Percentiles rank a stretch among this genome's conserved stretches.
These are phyloP conservation scores for Diaphora mendica DNA, from an alignment of 2,888 invertebrate species.

Conservation along the genomic window DNA sequence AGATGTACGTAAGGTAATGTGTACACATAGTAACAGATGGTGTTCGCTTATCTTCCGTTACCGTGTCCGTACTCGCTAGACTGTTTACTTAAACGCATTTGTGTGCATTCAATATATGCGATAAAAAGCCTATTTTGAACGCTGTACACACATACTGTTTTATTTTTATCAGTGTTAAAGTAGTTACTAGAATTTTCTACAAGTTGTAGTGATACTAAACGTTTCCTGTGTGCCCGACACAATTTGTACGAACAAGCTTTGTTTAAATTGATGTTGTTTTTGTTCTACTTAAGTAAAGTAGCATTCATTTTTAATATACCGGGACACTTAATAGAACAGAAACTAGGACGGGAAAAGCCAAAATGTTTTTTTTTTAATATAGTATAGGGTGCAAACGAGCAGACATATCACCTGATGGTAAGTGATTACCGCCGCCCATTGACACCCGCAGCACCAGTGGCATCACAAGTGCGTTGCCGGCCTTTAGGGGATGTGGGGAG, in stretches of 20 bases:
- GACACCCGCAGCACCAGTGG: too few species aligned
- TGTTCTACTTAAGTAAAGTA: not conserved
- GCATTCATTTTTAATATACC: not conserved
- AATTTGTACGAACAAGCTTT: not conserved
- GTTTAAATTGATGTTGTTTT: not conserved
- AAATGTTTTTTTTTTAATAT: too few species aligned
- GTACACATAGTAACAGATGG: not conserved
- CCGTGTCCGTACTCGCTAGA: slow-evolving; percentile 41
- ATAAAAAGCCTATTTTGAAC: slow-evolving; percentile 57
- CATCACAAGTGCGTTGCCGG: too few species aligned
- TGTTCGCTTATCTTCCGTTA: slow-evolving; percentile 40
- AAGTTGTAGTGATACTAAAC: slow-evolving; percentile 13
- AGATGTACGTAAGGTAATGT: not conserved
- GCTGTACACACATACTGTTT: slow-evolving; percentile 42
- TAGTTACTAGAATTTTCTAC: slow-evolving; percentile 37
- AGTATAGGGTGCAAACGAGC: too few species aligned
- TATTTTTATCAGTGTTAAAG: slow-evolving; percentile 52
- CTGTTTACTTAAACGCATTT: slow-evolving; percentile 63
- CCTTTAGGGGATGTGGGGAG: too few species aligned
- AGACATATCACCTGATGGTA: too few species aligned
- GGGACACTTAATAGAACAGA: not conserved
- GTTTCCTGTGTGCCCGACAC: slow-evolving; percentile 19
- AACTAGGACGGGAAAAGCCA: not conserved
- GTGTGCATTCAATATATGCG: slow-evolving; percentile 58
- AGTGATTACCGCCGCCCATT: too few species aligned